A percentile compares a stretch with the other conserved stretches of the same genome.
phyloP scores from a whole-genome alignment of 2,113 vertebrate species.

The Halichoerus grypus region DNA sequence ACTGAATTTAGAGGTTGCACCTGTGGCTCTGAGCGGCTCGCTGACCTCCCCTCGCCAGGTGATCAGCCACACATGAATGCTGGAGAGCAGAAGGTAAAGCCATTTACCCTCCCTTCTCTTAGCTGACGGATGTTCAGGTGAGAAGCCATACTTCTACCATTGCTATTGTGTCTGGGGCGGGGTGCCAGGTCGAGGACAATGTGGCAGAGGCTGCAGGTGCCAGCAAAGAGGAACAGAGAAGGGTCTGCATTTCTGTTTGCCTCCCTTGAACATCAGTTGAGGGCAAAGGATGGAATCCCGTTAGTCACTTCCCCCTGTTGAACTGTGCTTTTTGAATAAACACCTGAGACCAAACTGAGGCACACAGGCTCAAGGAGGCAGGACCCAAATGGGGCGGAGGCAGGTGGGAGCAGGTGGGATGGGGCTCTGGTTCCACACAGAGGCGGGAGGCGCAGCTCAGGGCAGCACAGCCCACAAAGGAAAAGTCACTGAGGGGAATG shows the following conservation, averaged over 20 bases:
- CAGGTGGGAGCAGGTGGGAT: background rate
- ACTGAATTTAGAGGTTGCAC: background rate
- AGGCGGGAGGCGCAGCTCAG: fast-evolving
- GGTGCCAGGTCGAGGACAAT: too few relatives aligned
- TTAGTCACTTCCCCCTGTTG: background rate
- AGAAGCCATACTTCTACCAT: fast-evolving
- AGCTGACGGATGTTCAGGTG: background rate
- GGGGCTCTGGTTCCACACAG: background rate
- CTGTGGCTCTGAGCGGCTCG: background rate
- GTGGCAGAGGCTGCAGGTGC: background rate
- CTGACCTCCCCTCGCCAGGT: background rate
- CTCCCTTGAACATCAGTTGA: background rate
- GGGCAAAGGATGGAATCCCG: background rate
- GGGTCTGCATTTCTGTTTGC: too few relatives aligned
- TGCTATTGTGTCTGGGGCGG: background rate
- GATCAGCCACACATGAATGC: fast-evolving
- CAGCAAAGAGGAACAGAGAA: background rate
- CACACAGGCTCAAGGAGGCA: background rate
- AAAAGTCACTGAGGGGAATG: background rate
- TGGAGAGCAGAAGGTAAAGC: background rate
- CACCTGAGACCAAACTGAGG: background rate
- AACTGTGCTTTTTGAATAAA: background rate
- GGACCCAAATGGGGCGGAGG: background rate
- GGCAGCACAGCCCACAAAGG: background rate
- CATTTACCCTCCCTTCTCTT: background rate